Evolutionary conservation across 2,888 invertebrate genomes (phyloP).

Genomic region (Omphaloscelis lunosa): DNA sequence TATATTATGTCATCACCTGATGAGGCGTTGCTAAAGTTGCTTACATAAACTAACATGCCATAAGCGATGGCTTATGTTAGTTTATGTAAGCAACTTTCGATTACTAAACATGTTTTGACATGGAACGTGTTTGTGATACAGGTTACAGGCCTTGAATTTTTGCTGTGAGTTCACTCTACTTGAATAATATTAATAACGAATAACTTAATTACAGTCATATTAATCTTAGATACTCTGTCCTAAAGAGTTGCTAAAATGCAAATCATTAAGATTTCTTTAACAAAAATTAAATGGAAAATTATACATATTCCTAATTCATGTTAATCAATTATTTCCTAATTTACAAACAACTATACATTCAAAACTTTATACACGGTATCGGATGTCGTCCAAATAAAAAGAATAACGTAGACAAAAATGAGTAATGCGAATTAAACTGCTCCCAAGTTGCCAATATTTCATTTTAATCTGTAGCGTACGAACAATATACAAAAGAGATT

Average conservation of each 20-base stretch:
- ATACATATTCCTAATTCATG: neutral
- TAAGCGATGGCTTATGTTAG: slow-evolving; percentile 2
- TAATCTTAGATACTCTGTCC: neutral
- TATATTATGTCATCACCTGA: slow-evolving; percentile 5
- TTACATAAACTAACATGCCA: too few relatives aligned
- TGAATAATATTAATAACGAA: neutral
- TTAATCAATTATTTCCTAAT: neutral
- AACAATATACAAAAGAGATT: slow-evolving; percentile 62
- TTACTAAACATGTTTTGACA: slow-evolving; percentile 42
- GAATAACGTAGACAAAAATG: slow-evolving; percentile 52
- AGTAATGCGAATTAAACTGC: slow-evolving; percentile 59
- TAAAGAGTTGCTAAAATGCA: neutral
- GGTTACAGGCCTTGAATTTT: slow-evolving; percentile 49
- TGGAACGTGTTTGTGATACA: slow-evolving; percentile 44
- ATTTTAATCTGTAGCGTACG: slow-evolving; percentile 60
- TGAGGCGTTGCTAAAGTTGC: too few relatives aligned
- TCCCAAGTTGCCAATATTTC: slow-evolving; percentile 59
- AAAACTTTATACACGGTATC: neutral
- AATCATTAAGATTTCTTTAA: neutral
- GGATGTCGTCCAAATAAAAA: slow-evolving; percentile 14
- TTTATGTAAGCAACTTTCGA: slow-evolving; percentile 39
- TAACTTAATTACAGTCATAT: slow-evolving; percentile 1
- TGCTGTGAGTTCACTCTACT: neutral
- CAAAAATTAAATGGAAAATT: neutral
- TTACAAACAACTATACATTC: neutral